A percentile compares a stretch with the other conserved stretches of the same genome.
phyloP scores from a whole-genome alignment of 2,888 invertebrate species.

The Tetragnatha montana region DNA sequence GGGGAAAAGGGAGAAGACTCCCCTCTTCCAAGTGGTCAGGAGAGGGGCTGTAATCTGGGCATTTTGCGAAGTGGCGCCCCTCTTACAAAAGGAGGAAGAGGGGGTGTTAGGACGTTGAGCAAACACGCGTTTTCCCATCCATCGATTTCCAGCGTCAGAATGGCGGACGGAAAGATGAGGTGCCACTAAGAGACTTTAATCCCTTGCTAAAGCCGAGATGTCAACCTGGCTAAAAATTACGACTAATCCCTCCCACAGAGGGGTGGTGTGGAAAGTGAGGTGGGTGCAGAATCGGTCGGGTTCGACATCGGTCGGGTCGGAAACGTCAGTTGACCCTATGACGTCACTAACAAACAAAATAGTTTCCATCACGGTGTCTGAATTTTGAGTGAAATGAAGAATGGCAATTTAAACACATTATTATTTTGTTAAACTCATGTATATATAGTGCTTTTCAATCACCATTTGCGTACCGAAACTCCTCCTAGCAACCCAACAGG shows the following conservation, averaged over 20 bases:
- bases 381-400: too few relatives aligned
- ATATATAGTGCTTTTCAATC: too few relatives aligned
- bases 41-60: conserved; percentile 59
- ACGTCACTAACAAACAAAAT: too few relatives aligned
- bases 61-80: conserved; percentile 58
- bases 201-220: conserved; percentile 63
- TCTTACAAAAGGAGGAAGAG: conserved; percentile 50
- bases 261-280: conserved; percentile 5
- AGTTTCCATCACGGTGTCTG: too few relatives aligned
- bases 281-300: conserved; percentile 10
- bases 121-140: conserved; percentile 68
- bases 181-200: conserved; percentile 68
- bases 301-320: too few relatives aligned
- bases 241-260: conserved; percentile 41
- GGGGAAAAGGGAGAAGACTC: conserved; percentile 36
- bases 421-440: too few relatives aligned
- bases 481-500: too few relatives aligned
- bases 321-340: too few relatives aligned
- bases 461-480: too few relatives aligned
- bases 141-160: conserved; percentile 41
- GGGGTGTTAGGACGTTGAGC: conserved; percentile 63
- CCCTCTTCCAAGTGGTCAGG: conserved; percentile 40
- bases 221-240: conserved; percentile 68
- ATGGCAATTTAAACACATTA: too few relatives aligned
- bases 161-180: conserved; percentile 54